These are phyloP conservation scores for Cyprinella venusta DNA, from an alignment of 2,797 vertebrate genomes.

Conservation along the genomic window DNA sequence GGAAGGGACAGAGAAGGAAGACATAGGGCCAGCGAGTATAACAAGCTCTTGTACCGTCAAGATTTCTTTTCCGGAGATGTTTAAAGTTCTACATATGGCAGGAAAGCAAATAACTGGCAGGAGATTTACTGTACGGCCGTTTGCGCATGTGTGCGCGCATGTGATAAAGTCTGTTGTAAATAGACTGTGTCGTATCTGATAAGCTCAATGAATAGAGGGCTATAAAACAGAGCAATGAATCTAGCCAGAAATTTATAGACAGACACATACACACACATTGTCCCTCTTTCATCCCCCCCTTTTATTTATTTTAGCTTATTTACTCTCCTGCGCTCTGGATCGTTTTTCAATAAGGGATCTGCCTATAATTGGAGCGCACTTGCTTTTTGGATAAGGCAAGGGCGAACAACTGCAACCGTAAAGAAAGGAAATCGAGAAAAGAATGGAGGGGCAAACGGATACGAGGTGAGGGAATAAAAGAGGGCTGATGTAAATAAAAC, in stretches of 20 bases:
- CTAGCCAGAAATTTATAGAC: constrained; percentile 52
- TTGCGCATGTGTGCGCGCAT: constrained; percentile 47
- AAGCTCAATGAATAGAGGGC: constrained; percentile 55
- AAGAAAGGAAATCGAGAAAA: constrained; percentile 2
- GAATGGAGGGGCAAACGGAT: background rate
- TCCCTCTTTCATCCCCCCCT: background rate
- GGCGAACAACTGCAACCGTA: background rate
- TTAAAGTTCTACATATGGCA: constrained; percentile 43
- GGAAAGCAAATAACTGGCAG: constrained; percentile 27
- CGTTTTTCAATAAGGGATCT: constrained; percentile 26
- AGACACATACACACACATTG: background rate
- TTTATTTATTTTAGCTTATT: constrained; percentile 3
- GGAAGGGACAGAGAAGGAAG: constrained; percentile 1
- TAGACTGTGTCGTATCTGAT: constrained; percentile 61
- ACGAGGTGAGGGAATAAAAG: constrained; percentile 17
- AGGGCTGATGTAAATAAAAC: constrained; percentile 38
- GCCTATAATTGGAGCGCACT: constrained; percentile 27
- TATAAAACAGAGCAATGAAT: constrained; percentile 58
- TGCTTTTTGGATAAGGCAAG: constrained; percentile 26
- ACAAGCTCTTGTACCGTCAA: constrained; percentile 19
- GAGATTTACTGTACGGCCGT: constrained; percentile 33
- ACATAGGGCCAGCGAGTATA: background rate
- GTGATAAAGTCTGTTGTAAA: constrained; percentile 55
- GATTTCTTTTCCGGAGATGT: constrained; percentile 12
- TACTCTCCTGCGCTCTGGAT: constrained; percentile 31